Percentiles rank a stretch among this genome's conserved stretches.
phyloP scores from a whole-genome alignment of 30 jellyfish, hydroid and myxozoan species.

The Pseudorhiza aurosa region DNA sequence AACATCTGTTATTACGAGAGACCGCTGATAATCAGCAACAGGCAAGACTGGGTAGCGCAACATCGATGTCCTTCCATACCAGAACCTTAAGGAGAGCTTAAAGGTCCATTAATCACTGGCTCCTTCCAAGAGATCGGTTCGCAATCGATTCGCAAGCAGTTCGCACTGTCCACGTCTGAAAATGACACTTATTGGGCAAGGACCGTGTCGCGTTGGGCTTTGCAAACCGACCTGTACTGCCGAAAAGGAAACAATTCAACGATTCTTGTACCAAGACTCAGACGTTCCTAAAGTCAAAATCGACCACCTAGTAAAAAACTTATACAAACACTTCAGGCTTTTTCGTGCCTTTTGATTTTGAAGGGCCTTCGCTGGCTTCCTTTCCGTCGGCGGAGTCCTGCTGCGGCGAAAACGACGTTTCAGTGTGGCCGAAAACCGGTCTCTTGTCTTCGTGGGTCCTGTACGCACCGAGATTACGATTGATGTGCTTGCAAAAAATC shows the following conservation, averaged over 20 bases:
- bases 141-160: too few relatives aligned
- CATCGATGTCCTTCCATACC: too few relatives aligned
- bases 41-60: too few relatives aligned
- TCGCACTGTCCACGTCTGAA: too few relatives aligned
- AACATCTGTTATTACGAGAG: too few relatives aligned
- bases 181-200: too few relatives aligned
- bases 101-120: too few relatives aligned
- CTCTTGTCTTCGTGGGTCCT: conserved; percentile 65
- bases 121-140: too few relatives aligned
- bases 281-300: too few relatives aligned
- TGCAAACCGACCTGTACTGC: background rate
- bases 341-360: conserved; percentile 10
- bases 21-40: too few relatives aligned
- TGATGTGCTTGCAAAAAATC: conserved; percentile 53
- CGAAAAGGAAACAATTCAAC: background rate
- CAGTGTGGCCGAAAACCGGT: conserved; percentile 25
- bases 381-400: conserved; percentile 44
- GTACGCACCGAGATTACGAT: conserved; percentile 71
- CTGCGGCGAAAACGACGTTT: conserved; percentile 27
- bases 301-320: background rate
- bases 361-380: conserved; percentile 1
- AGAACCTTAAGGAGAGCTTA: too few relatives aligned
- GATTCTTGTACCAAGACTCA: background rate
- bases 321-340: conserved; percentile 60
- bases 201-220: background rate